Evolutionary conservation across 2,113 vertebrate genomes (phyloP).

Genomic region (Miniopterus natalensis): DNA sequence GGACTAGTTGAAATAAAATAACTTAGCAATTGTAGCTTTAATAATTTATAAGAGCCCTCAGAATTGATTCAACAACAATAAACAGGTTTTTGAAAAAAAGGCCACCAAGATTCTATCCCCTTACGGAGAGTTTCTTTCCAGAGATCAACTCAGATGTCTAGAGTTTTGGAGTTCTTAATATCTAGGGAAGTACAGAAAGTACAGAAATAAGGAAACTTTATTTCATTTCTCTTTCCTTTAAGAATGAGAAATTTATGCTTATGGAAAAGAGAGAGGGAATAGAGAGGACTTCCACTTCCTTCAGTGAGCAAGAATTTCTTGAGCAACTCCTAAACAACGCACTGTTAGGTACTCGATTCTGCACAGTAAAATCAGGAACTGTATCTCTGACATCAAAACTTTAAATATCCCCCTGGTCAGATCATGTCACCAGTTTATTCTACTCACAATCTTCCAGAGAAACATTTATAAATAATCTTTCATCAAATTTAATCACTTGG

Average conservation of each 20-base stretch:
- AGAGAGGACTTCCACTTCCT: background rate
- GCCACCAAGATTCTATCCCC: background rate
- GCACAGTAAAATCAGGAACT: background rate
- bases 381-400: background rate
- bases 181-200: background rate
- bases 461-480: background rate
- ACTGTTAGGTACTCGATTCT: background rate
- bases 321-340: slow-evolving; percentile 30
- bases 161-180: slow-evolving; percentile 52
- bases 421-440: slow-evolving; percentile 5
- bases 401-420: background rate
- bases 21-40: slow-evolving; percentile 5
- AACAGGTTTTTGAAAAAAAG: background rate
- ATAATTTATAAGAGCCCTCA: slow-evolving; percentile 15
- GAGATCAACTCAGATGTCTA: slow-evolving; percentile 10
- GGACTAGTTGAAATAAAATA: slow-evolving; percentile 37
- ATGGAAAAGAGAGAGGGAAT: slow-evolving; percentile 5
- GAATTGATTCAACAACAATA: slow-evolving; percentile 38
- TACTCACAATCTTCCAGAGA: background rate
- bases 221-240: slow-evolving; percentile 58
- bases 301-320: slow-evolving; percentile 45
- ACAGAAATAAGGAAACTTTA: slow-evolving; percentile 18
- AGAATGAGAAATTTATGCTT: slow-evolving; percentile 35
- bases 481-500: background rate
- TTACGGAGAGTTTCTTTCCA: slow-evolving; percentile 53